A percentile compares a stretch with the other conserved stretches of the same genome.
These are phyloP conservation scores for Ariopsis seemanni DNA, from an alignment of 2,113 vertebrate species.

Conservation along the genomic window DNA sequence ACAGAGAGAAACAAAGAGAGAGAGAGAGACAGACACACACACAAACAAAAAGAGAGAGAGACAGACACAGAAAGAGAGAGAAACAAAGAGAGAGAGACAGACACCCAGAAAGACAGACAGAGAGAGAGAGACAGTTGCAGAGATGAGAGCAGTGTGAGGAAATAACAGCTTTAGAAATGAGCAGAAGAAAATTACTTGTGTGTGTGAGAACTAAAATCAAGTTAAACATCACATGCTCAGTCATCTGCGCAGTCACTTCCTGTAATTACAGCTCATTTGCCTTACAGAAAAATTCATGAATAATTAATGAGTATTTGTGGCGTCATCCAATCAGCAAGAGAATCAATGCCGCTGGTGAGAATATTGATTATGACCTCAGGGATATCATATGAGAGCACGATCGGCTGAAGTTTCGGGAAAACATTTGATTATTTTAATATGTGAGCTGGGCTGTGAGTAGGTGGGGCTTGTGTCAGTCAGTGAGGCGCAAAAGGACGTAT, in stretches of 20 bases:
- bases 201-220: no score
- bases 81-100: conserved; percentile 57
- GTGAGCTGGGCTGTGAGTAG: neutral
- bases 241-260: neutral
- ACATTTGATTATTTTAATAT: neutral
- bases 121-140: conserved; percentile 50
- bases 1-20: no score
- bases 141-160: conserved; percentile 35
- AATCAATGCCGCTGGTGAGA: neutral
- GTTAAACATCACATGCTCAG: no score
- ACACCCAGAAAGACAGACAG: conserved; percentile 50
- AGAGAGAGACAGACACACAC: conserved; percentile 67
- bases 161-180: neutral
- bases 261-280: neutral
- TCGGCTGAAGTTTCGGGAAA: neutral
- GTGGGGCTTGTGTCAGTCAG: neutral
- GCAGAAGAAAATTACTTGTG: neutral
- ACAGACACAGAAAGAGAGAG: conserved; percentile 59
- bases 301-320: neutral
- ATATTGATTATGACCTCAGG: neutral
- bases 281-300: neutral
- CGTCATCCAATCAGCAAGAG: neutral
- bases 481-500: neutral
- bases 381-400: neutral
- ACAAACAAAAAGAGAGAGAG: conserved; percentile 58